phyloP scores from a whole-genome alignment of 2,888 invertebrate species.

The Teleiodes luculella region DNA sequence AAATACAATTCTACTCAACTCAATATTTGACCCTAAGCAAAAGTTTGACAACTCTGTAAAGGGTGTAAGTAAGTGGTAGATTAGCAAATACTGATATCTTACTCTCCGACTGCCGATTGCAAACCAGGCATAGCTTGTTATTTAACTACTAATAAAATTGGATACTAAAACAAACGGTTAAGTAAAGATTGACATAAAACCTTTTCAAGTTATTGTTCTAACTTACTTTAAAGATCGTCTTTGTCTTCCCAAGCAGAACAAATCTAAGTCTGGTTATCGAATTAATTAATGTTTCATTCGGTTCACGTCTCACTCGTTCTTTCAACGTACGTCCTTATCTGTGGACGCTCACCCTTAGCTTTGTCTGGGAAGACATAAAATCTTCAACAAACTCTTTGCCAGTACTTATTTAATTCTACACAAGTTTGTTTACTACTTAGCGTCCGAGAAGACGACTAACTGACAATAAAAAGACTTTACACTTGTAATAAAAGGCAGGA shows the following conservation, averaged over 20 bases:
- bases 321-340: conserved; percentile 8
- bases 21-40: neutral
- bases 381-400: conserved; percentile 11
- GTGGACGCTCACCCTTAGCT: conserved; percentile 8
- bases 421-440: conserved; percentile 18
- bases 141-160: neutral
- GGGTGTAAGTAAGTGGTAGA: too few relatives aligned
- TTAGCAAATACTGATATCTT: too few relatives aligned
- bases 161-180: too few relatives aligned
- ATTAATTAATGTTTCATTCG: conserved; percentile 8
- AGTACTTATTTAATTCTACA: conserved; percentile 17
- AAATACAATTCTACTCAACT: conserved; percentile 30
- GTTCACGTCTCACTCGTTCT: neutral
- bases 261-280: conserved; percentile 6
- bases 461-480: conserved; percentile 24
- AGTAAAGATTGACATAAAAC: too few relatives aligned
- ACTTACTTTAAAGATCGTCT: neutral
- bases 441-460: conserved; percentile 11
- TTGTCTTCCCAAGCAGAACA: neutral
- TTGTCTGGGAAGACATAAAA: conserved; percentile 8
- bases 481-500: conserved; percentile 23
- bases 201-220: neutral
- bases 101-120: too few relatives aligned
- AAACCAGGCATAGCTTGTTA: neutral
- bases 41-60: neutral